Evolutionary conservation across 2,888 invertebrate species (phyloP), one percentile per base, ranked within the genome.

Genomic region (Apodemia mormo): DNA sequence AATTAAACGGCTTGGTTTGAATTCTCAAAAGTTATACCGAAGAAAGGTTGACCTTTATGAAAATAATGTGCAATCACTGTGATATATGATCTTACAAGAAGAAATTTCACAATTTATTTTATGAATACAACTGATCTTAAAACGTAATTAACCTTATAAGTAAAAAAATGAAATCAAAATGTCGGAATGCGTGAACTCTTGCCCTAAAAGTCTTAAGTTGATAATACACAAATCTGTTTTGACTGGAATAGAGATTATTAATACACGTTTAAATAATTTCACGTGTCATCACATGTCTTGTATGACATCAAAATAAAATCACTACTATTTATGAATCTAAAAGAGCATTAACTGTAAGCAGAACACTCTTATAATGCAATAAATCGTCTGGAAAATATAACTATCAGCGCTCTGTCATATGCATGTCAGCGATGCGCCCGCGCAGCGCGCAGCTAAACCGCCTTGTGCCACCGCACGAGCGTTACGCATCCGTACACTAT

Each of bases 301-400:
- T 91, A 89, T 77, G 88, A 92, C 92, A 92, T 90, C 86, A 92
- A 90, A 92, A 92, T 90, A 91, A 93, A 89, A 92, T 91, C 84
- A 90, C 86, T 86, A 87, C 87, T 92, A 92, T 93, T 92, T 93
- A 92, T 92, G 92, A 80, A 89, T 87, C 86, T 88, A 49, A 49
- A 49, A 49, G 49, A 49, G 87, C 85, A 91, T 90, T 89, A 92
- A 91, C 86, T 85, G 87, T 86, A 86, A 81, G 83, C 14, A 49
- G 49, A 85, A 84, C 84, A 81, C 89, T 92, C 92, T 92, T 92
- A 90, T 92, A 91, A 89, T 87, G 89, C 84, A 87, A 92, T 93
- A 93, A 93, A 93, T 93, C 88, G 93, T 91, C 89, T 92, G 89
- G 90, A 90, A 91, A 90, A 92, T 93, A 93, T 93, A 93, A 90